Conservation (phyloP, 2,113 vertebrate genomes). For the Nerophis ophidion region DNA sequence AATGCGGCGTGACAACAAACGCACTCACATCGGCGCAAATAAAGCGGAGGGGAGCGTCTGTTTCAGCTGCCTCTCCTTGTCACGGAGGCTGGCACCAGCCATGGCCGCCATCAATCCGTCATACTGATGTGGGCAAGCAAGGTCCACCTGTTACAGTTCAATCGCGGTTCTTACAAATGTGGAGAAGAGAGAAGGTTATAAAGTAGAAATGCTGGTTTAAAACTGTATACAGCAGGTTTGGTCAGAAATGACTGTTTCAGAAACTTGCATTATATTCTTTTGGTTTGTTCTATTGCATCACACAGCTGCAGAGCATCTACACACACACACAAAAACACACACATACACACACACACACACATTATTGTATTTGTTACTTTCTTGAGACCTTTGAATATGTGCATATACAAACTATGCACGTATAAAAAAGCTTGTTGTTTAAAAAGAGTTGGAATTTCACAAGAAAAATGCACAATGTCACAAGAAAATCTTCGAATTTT, state of each 20-base stretch:
- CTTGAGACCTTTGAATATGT: no score
- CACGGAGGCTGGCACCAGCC: constrained; percentile 48
- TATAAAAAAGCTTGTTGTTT: no score
- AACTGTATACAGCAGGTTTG: neutral
- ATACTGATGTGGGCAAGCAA: constrained; percentile 19
- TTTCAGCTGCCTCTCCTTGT: constrained; percentile 62
- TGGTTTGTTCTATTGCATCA: constrained; percentile 35
- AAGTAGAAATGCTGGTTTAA: neutral
- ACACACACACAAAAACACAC: constrained; percentile 21
- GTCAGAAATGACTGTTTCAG: neutral
- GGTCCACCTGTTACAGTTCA: constrained; percentile 54
- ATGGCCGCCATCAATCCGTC: constrained; percentile 57
- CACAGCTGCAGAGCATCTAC: constrained; percentile 50
- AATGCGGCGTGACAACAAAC: constrained; percentile 43
- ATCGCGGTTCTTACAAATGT: constrained; percentile 1
- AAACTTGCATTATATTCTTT: constrained; percentile 1
- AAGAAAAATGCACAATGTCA: no score
- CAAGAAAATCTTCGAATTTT: no score
- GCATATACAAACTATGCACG: no score
- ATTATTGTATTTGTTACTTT: no score
- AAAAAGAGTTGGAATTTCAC: no score
- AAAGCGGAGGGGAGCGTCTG: constrained; percentile 55
- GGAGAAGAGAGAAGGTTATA: constrained; percentile 2
- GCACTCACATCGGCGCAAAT: constrained; percentile 42
- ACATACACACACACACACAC: constrained; percentile 8